Percentiles rank a stretch among this genome's conserved stretches.
These are phyloP conservation scores for Myripristis murdjan DNA, from an alignment of 2,797 vertebrate genomes.

Conservation along the genomic window DNA sequence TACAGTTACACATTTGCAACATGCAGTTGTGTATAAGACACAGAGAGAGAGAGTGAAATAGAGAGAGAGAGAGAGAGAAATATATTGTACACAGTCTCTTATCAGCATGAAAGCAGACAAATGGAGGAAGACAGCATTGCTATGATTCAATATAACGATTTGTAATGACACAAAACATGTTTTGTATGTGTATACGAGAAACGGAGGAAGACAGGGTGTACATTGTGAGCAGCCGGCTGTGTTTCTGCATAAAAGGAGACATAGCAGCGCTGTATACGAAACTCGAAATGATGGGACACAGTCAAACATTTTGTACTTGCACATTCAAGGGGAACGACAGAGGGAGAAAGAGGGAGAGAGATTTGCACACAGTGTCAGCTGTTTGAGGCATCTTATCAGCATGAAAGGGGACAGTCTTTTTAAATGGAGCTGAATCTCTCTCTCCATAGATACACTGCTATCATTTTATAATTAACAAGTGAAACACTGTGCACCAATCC, in stretches of 20 bases:
- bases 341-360: not conserved
- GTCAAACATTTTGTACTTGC: slow-evolving; percentile 27
- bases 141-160: too few relatives aligned
- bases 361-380: slow-evolving; percentile 46
- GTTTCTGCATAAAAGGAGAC: slow-evolving; percentile 39
- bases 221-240: slow-evolving; percentile 44
- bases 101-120: too few relatives aligned
- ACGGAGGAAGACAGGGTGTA: not conserved
- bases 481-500: slow-evolving; percentile 23
- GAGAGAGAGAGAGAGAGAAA: too few relatives aligned
- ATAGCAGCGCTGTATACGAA: slow-evolving; percentile 52
- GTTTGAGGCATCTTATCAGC: slow-evolving; percentile 52
- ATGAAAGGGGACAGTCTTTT: slow-evolving; percentile 28
- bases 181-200: not conserved
- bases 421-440: slow-evolving; percentile 21
- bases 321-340: not conserved
- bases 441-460: slow-evolving; percentile 24
- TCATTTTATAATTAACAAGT: slow-evolving; percentile 24
- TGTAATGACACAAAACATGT: not conserved
- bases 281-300: slow-evolving; percentile 12
- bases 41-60: too few relatives aligned
- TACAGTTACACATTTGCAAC: too few relatives aligned
- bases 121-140: too few relatives aligned
- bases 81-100: too few relatives aligned
- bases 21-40: too few relatives aligned